Percentiles rank a stretch among this genome's conserved stretches.
These are phyloP conservation scores for Platerodrilus igneus DNA, from an alignment of 2,888 invertebrate genomes.

Conservation along the genomic window DNA sequence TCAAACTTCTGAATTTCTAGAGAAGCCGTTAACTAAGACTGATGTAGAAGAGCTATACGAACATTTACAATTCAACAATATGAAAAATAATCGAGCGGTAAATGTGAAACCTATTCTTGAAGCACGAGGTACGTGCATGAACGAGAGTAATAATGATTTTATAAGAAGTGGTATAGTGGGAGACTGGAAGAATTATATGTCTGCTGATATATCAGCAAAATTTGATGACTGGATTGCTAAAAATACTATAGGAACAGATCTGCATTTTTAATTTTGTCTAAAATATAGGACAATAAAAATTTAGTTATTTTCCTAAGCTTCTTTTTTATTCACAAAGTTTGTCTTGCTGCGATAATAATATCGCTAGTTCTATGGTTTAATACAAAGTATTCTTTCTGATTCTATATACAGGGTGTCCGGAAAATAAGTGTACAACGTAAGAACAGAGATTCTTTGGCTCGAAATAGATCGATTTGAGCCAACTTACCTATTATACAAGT, in stretches of 20 bases:
- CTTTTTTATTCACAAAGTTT: too few species aligned
- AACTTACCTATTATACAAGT: too few species aligned
- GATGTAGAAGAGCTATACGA: constrained; percentile 52
- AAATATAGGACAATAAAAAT: too few species aligned
- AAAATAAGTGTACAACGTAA: too few species aligned
- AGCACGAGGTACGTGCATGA: constrained; percentile 36
- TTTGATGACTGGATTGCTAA: constrained; percentile 71
- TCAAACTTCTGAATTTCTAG: constrained; percentile 68
- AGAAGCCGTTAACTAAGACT: constrained; percentile 60
- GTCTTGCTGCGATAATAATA: too few species aligned
- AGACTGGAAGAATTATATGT: constrained; percentile 57
- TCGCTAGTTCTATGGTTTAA: too few species aligned
- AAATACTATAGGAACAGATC: constrained; percentile 59
- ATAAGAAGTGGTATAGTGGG: constrained; percentile 51
- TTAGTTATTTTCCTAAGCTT: too few species aligned
- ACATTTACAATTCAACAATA: constrained; percentile 44
- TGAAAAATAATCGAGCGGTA: constrained; percentile 57
- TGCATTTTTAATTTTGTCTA: constrained; percentile 23
- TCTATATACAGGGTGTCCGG: too few species aligned
- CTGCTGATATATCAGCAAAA: constrained; percentile 61
- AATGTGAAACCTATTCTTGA: constrained; percentile 50
- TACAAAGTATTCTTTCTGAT: too few species aligned
- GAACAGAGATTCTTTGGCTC: too few species aligned
- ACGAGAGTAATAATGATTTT: constrained; percentile 38
- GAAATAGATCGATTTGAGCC: too few species aligned